Percentiles rank a stretch among this genome's conserved stretches.
These are phyloP conservation scores for Gila orcuttii DNA, from an alignment of 2,113 vertebrate species.

Conservation along the genomic window DNA sequence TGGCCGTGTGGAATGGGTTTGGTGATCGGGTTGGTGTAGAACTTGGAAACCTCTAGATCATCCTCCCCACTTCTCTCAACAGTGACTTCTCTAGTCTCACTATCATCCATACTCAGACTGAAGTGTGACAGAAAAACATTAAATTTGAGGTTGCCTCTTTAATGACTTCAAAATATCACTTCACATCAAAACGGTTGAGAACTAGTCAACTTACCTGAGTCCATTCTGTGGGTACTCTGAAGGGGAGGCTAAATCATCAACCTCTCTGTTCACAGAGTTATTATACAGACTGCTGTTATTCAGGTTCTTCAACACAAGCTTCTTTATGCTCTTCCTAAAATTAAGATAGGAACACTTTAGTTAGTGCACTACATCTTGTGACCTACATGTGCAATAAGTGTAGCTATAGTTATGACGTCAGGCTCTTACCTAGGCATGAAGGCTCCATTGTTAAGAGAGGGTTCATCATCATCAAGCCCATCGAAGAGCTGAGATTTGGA, in stretches of 20 bases:
- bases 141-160: not conserved
- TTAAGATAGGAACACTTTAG: constrained; percentile 13
- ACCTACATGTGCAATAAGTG: not conserved
- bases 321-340: constrained; percentile 94
- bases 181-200: not conserved
- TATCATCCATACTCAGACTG: constrained; percentile 76
- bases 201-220: constrained; percentile 75
- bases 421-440: constrained; percentile 87
- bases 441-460: constrained; percentile 83
- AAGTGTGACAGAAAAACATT: not conserved
- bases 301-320: constrained; percentile 93
- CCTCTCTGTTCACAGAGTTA: constrained; percentile 80
- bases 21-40: constrained; percentile 88
- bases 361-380: not conserved
- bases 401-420: not conserved
- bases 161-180: not conserved
- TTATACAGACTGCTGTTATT: constrained; percentile 86
- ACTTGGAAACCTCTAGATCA: constrained; percentile 81
- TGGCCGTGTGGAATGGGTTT: constrained; percentile 86
- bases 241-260: constrained; percentile 83
- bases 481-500: constrained; percentile 94
- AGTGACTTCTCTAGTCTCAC: constrained; percentile 69
- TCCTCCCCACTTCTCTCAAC: constrained; percentile 73
- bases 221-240: constrained; percentile 88
- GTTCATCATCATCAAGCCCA: constrained; percentile 92